Evolutionary conservation across 1,140 invertebrate species (phyloP).

Genomic region (Philotrypesis tridentata): DNA sequence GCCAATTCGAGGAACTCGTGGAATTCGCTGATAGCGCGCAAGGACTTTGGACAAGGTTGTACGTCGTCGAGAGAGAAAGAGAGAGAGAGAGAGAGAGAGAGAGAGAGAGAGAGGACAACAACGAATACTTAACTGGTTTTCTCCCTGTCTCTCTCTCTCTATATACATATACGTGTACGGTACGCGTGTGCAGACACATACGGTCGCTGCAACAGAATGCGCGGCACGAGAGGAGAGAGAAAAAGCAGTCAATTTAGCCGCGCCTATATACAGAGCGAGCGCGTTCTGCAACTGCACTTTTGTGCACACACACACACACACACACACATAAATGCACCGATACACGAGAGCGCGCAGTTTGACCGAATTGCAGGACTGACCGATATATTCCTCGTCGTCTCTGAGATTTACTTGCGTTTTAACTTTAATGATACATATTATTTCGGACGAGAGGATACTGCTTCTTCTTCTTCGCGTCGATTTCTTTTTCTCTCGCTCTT

Average conservation of each 20-base stretch:
- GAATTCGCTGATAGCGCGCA: conserved; percentile 40
- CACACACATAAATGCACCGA: too few species aligned
- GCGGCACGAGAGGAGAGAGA: neutral
- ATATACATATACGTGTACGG: neutral
- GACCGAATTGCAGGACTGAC: neutral
- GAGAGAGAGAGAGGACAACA: too few species aligned
- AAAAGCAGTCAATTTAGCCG: conserved; percentile 7
- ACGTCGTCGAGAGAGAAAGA: neutral
- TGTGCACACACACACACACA: too few species aligned
- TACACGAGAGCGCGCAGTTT: too few species aligned
- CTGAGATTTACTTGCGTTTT: neutral
- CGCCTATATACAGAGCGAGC: neutral
- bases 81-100: too few species aligned
- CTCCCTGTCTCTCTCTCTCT: neutral
- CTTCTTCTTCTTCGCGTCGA: neutral
- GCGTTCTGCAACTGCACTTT: neutral
- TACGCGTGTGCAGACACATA: neutral
- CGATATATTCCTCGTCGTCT: neutral
- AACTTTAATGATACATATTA: neutral
- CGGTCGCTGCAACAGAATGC: neutral
- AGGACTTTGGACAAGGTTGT: conserved; percentile 19
- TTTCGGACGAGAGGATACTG: too few species aligned
- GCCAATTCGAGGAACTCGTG: conserved; percentile 15
- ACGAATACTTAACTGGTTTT: conserved; percentile 15
- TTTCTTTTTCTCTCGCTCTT: neutral